phyloP scores from a whole-genome alignment of 2,888 invertebrate genomes.

The Netelia fuscicornis region DNA sequence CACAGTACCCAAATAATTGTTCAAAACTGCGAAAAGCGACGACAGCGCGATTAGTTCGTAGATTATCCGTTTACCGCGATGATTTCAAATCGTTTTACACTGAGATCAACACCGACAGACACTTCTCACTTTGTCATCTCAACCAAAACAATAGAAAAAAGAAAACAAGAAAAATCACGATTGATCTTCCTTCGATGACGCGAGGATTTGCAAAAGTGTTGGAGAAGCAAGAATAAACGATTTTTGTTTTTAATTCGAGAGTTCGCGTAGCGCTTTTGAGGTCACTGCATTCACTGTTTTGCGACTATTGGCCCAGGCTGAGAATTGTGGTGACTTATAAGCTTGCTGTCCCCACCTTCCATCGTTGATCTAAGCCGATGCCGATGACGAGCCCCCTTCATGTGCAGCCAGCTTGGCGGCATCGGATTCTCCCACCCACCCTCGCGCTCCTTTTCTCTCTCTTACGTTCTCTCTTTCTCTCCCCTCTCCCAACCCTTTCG shows the following conservation, averaged over 20 bases:
- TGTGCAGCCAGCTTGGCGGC: slow-evolving; percentile 84
- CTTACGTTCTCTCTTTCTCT: slow-evolving; percentile 36
- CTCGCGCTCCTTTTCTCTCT: slow-evolving; percentile 66
- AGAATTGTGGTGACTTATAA: slow-evolving; percentile 83
- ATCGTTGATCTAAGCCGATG: slow-evolving; percentile 73
- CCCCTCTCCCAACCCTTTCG: slow-evolving; percentile 1
- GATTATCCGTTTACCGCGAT: too few relatives aligned
- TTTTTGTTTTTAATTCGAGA: neutral
- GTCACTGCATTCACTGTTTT: slow-evolving; percentile 81
- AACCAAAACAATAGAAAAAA: too few relatives aligned
- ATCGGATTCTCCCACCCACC: slow-evolving; percentile 73
- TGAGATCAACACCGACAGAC: neutral
- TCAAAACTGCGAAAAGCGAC: neutral
- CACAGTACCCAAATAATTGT: neutral
- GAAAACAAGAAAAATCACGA: neutral
- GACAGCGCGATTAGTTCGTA: neutral
- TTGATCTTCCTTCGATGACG: neutral
- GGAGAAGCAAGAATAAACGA: neutral
- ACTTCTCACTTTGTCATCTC: neutral
- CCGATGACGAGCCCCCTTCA: slow-evolving; percentile 82
- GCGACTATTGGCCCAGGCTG: slow-evolving; percentile 82
- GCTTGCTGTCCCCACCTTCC: slow-evolving; percentile 82
- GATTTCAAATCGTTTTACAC: too few relatives aligned
- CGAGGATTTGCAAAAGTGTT: neutral
- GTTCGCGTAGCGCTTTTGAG: slow-evolving; percentile 51